Percentiles rank a stretch among this genome's conserved stretches.
Conservation (phyloP, 2,797 vertebrate genomes). For the Chaunax sp. region DNA sequence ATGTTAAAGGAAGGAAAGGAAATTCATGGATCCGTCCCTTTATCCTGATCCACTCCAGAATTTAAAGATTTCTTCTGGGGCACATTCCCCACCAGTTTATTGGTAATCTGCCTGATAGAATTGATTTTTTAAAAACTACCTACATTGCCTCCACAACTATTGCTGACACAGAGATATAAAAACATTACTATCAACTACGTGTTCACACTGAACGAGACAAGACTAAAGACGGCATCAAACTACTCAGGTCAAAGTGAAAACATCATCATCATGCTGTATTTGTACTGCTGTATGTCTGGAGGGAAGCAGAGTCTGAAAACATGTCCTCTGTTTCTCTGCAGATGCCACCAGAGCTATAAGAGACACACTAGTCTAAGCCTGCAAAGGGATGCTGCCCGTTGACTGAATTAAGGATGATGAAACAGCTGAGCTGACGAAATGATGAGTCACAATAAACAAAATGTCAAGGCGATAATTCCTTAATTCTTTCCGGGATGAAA, state of each 20-base stretch:
- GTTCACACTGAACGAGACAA: background rate
- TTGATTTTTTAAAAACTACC: no score
- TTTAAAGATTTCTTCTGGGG: no score
- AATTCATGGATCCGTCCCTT: no score
- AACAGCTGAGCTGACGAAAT: constrained; percentile 26
- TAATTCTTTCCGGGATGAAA: constrained; percentile 13
- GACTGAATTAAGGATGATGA: constrained; percentile 81
- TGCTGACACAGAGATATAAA: no score
- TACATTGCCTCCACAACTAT: no score
- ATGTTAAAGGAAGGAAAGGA: no score
- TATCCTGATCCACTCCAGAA: no score
- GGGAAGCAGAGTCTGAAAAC: background rate
- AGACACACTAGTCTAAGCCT: constrained; percentile 66
- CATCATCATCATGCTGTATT: background rate
- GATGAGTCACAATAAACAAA: constrained; percentile 70
- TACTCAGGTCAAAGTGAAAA: background rate
- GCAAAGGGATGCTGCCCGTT: constrained; percentile 77
- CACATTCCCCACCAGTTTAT: no score
- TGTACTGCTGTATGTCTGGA: background rate
- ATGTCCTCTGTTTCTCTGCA: constrained; percentile 5
- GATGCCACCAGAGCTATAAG: constrained; percentile 76
- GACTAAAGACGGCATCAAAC: background rate
- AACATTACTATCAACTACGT: background rate
- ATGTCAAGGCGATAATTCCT: constrained; percentile 29
- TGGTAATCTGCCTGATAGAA: no score